Conservation (phyloP, 2,113 vertebrate species). For the Grammomys dolichurus region DNA sequence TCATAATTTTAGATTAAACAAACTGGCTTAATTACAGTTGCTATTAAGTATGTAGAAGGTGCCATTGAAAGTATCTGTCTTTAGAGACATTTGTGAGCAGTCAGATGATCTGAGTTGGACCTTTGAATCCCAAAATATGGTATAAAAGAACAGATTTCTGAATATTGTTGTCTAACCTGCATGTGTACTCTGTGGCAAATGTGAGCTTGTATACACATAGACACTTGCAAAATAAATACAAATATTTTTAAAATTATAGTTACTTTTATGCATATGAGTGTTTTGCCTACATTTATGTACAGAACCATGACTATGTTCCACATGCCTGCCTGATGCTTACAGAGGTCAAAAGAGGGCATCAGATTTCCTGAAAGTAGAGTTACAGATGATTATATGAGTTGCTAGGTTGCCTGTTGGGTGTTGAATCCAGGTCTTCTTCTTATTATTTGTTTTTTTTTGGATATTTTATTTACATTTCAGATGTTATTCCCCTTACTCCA, state of each 20-base stretch:
- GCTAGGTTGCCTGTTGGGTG: background rate
- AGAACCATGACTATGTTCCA: background rate
- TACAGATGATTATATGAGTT: background rate
- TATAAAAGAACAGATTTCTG: background rate
- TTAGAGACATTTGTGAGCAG: background rate
- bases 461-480: too few species aligned
- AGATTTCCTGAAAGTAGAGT: background rate
- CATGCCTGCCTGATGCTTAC: background rate
- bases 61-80: background rate
- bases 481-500: too few species aligned
- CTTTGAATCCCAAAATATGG: background rate
- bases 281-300: background rate
- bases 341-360: background rate
- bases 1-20: constrained; percentile 13
- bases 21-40: background rate
- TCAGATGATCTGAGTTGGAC: background rate
- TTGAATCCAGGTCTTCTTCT: background rate
- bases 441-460: too few species aligned
- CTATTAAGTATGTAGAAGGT: background rate
- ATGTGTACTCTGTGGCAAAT: background rate
- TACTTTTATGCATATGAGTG: background rate
- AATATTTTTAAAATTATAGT: background rate
- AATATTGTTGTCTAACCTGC: background rate
- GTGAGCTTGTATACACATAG: too few species aligned
- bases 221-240: background rate